Percentiles rank a stretch among this genome's conserved stretches.
Evolutionary conservation across 1,140 invertebrate genomes (phyloP).

Genomic region (Cydia splendana): DNA sequence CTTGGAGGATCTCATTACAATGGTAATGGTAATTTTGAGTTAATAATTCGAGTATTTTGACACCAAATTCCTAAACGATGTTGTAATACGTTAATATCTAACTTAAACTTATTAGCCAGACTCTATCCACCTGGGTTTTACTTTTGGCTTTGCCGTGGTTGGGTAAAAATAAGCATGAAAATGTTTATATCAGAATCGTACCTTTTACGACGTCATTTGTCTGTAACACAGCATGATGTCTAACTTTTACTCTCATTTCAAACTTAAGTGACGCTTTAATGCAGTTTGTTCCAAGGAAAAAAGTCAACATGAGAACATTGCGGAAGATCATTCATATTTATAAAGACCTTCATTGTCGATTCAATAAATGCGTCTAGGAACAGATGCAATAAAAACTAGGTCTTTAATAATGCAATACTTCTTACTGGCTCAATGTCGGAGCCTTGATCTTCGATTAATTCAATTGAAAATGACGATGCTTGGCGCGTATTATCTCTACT

Average conservation of each 20-base stretch:
- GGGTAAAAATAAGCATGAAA: too few relatives aligned
- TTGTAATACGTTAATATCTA: too few relatives aligned
- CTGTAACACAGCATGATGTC: too few relatives aligned
- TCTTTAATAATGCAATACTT: not conserved
- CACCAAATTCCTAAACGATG: too few relatives aligned
- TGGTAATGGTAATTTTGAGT: not conserved
- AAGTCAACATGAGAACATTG: not conserved
- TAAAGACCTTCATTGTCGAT: conserved; percentile 2
- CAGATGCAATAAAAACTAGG: conserved; percentile 1
- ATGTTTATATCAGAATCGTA: too few relatives aligned
- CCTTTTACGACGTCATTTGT: too few relatives aligned
- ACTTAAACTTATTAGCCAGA: too few relatives aligned
- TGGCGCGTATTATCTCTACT: conserved; percentile 32
- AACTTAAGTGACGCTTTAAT: too few relatives aligned
- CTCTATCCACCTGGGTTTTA: too few relatives aligned
- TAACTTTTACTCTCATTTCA: too few relatives aligned
- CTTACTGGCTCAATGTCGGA: not conserved
- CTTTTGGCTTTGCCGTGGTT: too few relatives aligned
- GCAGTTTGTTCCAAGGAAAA: not conserved
- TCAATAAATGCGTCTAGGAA: conserved; percentile 7
- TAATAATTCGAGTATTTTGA: too few relatives aligned
- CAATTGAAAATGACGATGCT: conserved; percentile 14
- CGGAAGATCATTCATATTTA: conserved; percentile 10
- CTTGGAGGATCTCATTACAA: conserved; percentile 3
- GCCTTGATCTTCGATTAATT: conserved; percentile 26